A percentile compares a stretch with the other conserved stretches of the same genome.
These are phyloP conservation scores for Acrossocheilus wenchowensis DNA, from an alignment of 2,797 vertebrate species.

Conservation along the genomic window DNA sequence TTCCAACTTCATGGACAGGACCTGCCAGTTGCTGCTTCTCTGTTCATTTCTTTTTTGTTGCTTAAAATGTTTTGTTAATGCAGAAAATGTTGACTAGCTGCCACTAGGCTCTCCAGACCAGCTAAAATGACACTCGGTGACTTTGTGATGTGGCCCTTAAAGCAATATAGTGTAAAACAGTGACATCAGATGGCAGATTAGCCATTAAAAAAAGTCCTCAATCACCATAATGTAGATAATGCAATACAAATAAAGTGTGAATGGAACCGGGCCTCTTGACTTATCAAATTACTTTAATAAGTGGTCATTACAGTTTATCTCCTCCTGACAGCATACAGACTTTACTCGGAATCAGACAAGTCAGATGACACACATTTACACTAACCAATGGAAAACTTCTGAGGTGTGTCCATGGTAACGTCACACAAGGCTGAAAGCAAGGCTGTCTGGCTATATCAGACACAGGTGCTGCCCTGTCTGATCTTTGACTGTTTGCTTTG, in stretches of 20 bases:
- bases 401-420: conserved; percentile 7
- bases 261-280: not conserved
- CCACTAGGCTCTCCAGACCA: not conserved
- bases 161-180: not conserved
- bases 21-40: not conserved
- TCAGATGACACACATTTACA: conserved; percentile 17
- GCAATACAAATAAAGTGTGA: conserved; percentile 1
- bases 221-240: conserved; percentile 6
- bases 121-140: not conserved
- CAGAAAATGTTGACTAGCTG: not conserved
- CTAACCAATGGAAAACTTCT: not conserved
- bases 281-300: conserved; percentile 22
- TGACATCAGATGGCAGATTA: conserved; percentile 20
- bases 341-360: conserved; percentile 13
- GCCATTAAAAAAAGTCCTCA: not conserved
- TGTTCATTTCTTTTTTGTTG: not conserved
- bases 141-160: not conserved
- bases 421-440: conserved; percentile 8
- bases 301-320: conserved; percentile 37
- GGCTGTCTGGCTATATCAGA: conserved; percentile 4
- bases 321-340: conserved; percentile 15
- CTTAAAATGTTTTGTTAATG: not conserved
- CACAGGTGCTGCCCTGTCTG: conserved; percentile 9
- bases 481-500: not conserved
- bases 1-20: not conserved